Base-by-base conservation (phyloP, 2,797 vertebrate species). In the Anniella stebbinsi region DNA sequence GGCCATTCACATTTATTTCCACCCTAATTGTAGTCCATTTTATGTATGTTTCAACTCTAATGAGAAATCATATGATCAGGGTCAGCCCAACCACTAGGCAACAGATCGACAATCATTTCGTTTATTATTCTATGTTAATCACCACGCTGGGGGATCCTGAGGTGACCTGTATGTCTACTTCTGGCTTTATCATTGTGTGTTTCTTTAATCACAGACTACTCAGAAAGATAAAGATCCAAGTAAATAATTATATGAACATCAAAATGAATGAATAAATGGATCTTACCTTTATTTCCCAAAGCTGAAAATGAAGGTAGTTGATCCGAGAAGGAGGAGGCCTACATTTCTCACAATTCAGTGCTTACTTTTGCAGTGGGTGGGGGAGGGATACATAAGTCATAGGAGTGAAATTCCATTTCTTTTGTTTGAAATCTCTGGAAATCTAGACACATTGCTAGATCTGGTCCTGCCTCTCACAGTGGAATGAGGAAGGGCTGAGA, bases 391-490 rank as follows among this genome's bases (percentile, higher is more conserved):
- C 33, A 57, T 51, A 23, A 41, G 48, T 0, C 1, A 10, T 0
- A 81, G 23, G 30, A 41, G 9, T 18, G 18, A 13, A 18, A 48
- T 12, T 36, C 18, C 33, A 41, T 1, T 13, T 41, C 1, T 0
- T 45, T 23, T 18, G 17, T 90, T 12, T 48, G 84, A 54, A 87
- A 89, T 87, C 57, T 41, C 60, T 66, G 15, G 3, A 80, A 91
- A 25, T 18, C 51, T 91, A 33, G 38, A 41, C 9, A 11, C 2
- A 21, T n/a, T 18, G 73, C 86, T 82, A 51, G 38, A 90, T 57
- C 33, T 21, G 21, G 1, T 2, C 21, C 38, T 48, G 66, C 15
- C 48, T 38, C 54, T 33, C 18, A 45, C 84, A 86, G 63, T 60
- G 86, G 1, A 0, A 41, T 77, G 88, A 80, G 2, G 57, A 13